Evolutionary conservation across 2,888 invertebrate genomes (phyloP).

Genomic region (Anoncus sp.): DNA sequence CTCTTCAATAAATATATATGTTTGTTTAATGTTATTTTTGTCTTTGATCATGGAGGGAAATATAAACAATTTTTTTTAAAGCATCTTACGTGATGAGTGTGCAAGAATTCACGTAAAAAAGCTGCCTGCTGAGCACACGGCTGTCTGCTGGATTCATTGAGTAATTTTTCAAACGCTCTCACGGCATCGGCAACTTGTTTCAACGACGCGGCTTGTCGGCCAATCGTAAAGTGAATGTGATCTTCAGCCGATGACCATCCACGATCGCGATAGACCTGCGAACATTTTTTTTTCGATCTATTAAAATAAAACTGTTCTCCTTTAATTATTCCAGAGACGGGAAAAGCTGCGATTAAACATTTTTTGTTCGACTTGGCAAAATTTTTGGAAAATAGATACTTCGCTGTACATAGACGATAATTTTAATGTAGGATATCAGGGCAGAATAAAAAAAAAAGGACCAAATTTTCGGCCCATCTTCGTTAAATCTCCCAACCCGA

Average conservation of each 20-base stretch:
- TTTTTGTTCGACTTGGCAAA: no score
- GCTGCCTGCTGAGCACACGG: constrained; percentile 90
- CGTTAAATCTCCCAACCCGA: background rate
- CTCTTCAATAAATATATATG: no score
- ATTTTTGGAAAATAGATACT: no score
- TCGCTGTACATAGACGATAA: no score
- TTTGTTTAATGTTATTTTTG: background rate
- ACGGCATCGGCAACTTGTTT: constrained; percentile 89
- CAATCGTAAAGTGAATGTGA: constrained; percentile 97
- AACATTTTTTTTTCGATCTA: background rate
- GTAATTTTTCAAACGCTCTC: constrained; percentile 91
- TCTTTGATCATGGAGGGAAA: no score
- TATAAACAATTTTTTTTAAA: background rate
- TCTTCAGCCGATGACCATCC: constrained; percentile 97
- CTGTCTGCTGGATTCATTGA: constrained; percentile 89
- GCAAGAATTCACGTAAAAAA: constrained; percentile 94
- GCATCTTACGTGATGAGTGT: constrained; percentile 90
- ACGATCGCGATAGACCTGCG: constrained; percentile 89
- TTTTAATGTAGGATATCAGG: no score
- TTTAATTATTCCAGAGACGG: no score
- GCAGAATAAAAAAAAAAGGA: background rate
- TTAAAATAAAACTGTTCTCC: no score
- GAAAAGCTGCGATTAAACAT: no score
- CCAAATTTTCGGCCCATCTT: no score
- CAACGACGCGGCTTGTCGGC: constrained; percentile 93